phyloP scores from a whole-genome alignment of 2,113 vertebrate species.

The Balaenoptera acutorostrata region DNA sequence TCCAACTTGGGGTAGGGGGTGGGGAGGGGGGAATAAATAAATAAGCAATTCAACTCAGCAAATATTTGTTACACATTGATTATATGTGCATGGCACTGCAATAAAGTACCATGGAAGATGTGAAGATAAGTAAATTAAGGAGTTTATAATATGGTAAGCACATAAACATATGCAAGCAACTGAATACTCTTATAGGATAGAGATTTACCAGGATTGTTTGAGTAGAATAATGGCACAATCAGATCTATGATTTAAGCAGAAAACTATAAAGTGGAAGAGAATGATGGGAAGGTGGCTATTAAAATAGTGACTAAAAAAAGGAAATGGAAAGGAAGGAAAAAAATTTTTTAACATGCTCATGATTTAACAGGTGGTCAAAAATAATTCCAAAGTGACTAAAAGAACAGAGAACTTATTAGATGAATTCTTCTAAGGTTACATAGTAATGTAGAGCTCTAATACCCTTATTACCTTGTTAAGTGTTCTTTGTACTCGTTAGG shows the following conservation, averaged over 20 bases:
- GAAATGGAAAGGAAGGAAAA: neutral
- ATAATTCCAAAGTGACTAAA: neutral
- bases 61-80: neutral
- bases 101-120: neutral
- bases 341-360: neutral
- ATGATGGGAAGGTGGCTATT: neutral
- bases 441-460: neutral
- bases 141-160: neutral
- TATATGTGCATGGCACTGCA: neutral
- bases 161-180: neutral
- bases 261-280: neutral
- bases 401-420: neutral
- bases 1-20: neutral
- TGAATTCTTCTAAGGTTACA: neutral
- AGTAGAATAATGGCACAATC: neutral
- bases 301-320: neutral
- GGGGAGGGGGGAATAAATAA: neutral
- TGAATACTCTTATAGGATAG: neutral
- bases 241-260: neutral
- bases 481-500: neutral
- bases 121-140: neutral
- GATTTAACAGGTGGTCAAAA: neutral
- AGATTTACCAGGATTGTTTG: neutral
- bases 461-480: neutral
- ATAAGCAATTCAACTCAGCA: neutral